Evolutionary conservation across 2,113 vertebrate genomes (phyloP).

Genomic region (Phalacrocorax aristotelis): DNA sequence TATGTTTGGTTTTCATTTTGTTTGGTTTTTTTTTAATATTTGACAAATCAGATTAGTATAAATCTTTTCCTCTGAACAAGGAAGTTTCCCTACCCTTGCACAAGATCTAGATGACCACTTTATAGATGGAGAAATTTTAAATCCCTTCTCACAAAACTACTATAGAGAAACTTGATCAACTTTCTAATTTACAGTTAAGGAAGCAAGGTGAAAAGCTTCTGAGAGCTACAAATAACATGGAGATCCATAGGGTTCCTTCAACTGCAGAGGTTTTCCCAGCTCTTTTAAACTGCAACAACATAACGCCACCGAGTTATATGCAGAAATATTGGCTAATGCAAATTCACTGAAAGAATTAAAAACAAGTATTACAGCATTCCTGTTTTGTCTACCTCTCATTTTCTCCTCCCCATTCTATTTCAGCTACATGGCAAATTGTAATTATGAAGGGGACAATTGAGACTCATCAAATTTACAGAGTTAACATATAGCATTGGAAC

Average conservation of each 20-base stretch:
- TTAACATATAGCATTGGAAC: neutral
- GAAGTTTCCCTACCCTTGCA: neutral
- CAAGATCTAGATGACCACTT: neutral
- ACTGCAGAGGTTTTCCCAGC: neutral
- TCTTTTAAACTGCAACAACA: neutral
- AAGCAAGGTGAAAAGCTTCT: neutral
- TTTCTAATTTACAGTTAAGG: neutral
- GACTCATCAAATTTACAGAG: neutral
- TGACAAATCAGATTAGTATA: neutral
- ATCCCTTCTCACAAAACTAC: neutral
- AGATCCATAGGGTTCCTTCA: neutral
- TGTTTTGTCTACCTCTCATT: neutral
- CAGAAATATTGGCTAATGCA: neutral
- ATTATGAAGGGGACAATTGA: neutral
- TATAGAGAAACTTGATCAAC: neutral
- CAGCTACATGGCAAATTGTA: neutral
- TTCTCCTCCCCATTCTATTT: neutral
- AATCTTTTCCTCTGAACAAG: neutral
- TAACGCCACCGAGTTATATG: neutral
- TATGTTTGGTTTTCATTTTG: neutral
- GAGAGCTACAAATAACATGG: neutral
- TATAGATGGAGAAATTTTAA: neutral
- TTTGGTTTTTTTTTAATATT: neutral
- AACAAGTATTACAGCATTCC: neutral
- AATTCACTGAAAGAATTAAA: neutral